phyloP scores from a whole-genome alignment of 2,888 invertebrate genomes.

The Plagodis dolabraria region DNA sequence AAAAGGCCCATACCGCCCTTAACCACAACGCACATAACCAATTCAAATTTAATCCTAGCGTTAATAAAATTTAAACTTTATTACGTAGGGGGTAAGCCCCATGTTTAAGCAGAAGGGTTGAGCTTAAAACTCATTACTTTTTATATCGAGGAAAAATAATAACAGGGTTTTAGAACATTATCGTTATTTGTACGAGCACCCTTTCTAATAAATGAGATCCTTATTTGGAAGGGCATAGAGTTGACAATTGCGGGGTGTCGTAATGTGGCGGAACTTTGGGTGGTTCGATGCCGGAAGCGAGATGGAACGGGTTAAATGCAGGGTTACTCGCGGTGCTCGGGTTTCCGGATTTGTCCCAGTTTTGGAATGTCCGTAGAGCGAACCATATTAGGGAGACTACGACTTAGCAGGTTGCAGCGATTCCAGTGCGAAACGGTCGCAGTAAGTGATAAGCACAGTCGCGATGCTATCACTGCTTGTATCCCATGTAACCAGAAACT shows the following conservation, averaged over 20 bases:
- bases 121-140: slow-evolving; percentile 59
- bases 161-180: slow-evolving; percentile 62
- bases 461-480: too few relatives aligned
- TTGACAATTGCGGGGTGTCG: slow-evolving; percentile 22
- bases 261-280: slow-evolving; percentile 19
- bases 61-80: slow-evolving; percentile 51
- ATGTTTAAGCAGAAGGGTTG: slow-evolving; percentile 34
- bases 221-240: slow-evolving; percentile 39
- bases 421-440: too few relatives aligned
- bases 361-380: background rate
- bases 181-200: slow-evolving; percentile 54
- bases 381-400: background rate
- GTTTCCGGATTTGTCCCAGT: slow-evolving; percentile 4
- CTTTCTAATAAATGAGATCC: slow-evolving; percentile 44
- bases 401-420: background rate
- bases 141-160: slow-evolving; percentile 65
- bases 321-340: slow-evolving; percentile 1
- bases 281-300: slow-evolving; percentile 32
- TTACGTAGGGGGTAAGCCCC: slow-evolving; percentile 35
- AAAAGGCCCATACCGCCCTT: slow-evolving; percentile 40
- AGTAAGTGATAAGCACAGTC: too few relatives aligned
- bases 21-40: slow-evolving; percentile 37
- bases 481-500: too few relatives aligned
- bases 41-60: slow-evolving; percentile 45
- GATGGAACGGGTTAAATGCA: slow-evolving; percentile 33